These are phyloP conservation scores for Drosophila repleta DNA, from an alignment of 1,140 invertebrate genomes.

Conservation along the genomic window DNA sequence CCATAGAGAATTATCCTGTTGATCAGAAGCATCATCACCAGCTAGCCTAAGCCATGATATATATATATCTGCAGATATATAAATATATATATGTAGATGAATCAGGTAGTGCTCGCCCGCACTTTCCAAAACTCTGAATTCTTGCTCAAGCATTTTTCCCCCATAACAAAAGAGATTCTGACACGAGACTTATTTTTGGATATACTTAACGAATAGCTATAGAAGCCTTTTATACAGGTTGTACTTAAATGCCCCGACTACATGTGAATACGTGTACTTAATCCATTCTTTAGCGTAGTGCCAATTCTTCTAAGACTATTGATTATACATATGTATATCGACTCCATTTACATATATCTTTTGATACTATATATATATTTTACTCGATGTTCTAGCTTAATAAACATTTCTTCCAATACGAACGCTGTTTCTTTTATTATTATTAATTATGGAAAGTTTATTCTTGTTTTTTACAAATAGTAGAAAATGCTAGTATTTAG, in stretches of 20 bases:
- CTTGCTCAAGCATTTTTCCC: neutral
- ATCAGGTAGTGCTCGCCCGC: neutral
- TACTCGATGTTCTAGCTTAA: conserved; percentile 7
- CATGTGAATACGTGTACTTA: conserved; percentile 13
- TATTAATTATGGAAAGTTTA: neutral
- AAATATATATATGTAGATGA: neutral
- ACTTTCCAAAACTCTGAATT: neutral
- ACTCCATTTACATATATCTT: neutral
- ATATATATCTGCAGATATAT: neutral
- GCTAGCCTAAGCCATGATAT: conserved; percentile 52
- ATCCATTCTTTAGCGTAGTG: conserved; percentile 1
- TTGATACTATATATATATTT: neutral
- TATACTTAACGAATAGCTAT: neutral
- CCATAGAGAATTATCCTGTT: conserved; percentile 79
- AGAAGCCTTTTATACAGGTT: conserved; percentile 48
- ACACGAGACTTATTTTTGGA: conserved; percentile 9
- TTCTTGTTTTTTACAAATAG: conserved; percentile 21
- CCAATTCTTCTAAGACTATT: conserved; percentile 16
- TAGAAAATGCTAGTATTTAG: conserved; percentile 52
- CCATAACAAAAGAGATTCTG: conserved; percentile 5
- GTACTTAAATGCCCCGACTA: conserved; percentile 51
- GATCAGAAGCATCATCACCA: conserved; percentile 76
- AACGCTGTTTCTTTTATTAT: neutral
- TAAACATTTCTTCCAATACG: conserved; percentile 18
- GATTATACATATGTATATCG: conserved; percentile 27